phyloP scores from a whole-genome alignment of 2,888 invertebrate genomes.

The Ophion costatus region DNA sequence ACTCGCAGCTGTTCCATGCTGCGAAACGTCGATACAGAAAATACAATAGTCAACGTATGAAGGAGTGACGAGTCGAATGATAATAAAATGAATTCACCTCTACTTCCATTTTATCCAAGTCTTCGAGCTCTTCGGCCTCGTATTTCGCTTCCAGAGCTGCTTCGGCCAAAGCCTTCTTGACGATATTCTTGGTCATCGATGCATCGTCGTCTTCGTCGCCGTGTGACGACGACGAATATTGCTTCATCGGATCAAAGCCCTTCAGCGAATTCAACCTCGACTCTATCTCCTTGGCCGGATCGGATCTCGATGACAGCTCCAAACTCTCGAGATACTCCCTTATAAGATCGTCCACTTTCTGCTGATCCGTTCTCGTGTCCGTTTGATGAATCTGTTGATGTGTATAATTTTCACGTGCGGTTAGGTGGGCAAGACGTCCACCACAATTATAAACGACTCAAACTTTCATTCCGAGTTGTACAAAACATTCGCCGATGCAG shows the following conservation, averaged over 20 bases:
- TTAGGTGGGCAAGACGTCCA: too few species aligned
- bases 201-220: constrained; percentile 82
- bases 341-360: constrained; percentile 90
- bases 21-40: neutral
- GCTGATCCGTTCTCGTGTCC: constrained; percentile 87
- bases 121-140: constrained; percentile 73
- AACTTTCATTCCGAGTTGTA: too few species aligned
- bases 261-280: constrained; percentile 85
- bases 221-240: constrained; percentile 38
- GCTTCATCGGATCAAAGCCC: constrained; percentile 80
- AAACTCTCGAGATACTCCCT: constrained; percentile 84
- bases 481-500: too few species aligned
- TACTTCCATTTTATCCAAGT: constrained; percentile 74
- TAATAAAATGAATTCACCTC: constrained; percentile 67
- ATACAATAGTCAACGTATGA: neutral
- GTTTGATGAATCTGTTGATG: constrained; percentile 79
- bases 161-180: constrained; percentile 83
- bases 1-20: constrained; percentile 10
- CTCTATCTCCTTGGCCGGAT: constrained; percentile 81
- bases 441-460: too few species aligned
- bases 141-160: constrained; percentile 84
- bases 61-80: neutral
- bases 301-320: constrained; percentile 83
- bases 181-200: constrained; percentile 79
- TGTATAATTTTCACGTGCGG: too few species aligned